Percentiles rank a stretch among this genome's conserved stretches.
Conservation (phyloP, 2,113 vertebrate genomes). For the Chelonoidis abingdonii region DNA sequence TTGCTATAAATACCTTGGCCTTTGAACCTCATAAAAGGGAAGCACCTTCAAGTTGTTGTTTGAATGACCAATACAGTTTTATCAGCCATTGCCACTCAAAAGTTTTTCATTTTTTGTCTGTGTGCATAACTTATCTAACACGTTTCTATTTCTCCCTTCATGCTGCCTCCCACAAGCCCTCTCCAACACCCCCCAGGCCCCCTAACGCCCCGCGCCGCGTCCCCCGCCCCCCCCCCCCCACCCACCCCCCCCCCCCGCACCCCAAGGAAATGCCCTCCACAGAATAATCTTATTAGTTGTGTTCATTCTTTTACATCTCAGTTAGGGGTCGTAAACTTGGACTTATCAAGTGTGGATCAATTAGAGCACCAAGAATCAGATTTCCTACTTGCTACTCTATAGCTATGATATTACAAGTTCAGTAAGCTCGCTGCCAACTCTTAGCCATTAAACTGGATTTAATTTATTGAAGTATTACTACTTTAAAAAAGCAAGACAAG, state of each 20-base stretch:
- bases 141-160: background rate
- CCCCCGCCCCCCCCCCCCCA: too few species aligned
- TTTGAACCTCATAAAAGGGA: background rate
- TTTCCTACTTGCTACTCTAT: background rate
- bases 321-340: background rate
- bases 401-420: background rate
- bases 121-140: background rate
- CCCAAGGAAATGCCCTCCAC: background rate
- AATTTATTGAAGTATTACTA: background rate
- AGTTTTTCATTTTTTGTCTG: background rate
- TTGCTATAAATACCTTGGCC: background rate
- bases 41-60: background rate
- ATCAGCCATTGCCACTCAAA: background rate
- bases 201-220: too few species aligned
- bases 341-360: background rate
- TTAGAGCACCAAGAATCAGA: background rate
- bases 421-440: rapidly evolving
- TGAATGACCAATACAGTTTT: background rate
- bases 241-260: too few species aligned
- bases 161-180: background rate
- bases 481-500: background rate
- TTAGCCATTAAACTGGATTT: background rate
- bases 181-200: too few species aligned
- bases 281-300: background rate
- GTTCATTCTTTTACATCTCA: background rate